These are phyloP conservation scores for Glyphotaelius pellucidus DNA, from an alignment of 2,888 invertebrate genomes.

Conservation along the genomic window DNA sequence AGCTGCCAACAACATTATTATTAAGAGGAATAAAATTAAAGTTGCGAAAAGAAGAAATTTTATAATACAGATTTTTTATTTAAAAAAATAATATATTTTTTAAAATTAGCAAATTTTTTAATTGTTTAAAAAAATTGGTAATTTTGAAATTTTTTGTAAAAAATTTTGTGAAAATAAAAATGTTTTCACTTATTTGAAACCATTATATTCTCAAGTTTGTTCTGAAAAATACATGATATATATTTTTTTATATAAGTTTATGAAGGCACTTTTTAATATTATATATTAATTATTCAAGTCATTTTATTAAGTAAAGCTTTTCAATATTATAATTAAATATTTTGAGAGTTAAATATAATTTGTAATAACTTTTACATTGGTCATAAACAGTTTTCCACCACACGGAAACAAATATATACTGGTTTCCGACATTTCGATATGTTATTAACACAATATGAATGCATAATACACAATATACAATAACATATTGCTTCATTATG, in stretches of 20 bases:
- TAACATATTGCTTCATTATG: background rate
- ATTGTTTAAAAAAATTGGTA: background rate
- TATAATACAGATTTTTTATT: background rate
- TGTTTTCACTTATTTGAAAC: conserved; percentile 2
- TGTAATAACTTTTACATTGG: background rate
- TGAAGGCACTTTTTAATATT: background rate
- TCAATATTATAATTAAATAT: background rate
- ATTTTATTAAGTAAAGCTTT: background rate
- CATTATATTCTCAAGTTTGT: background rate
- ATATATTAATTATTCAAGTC: background rate
- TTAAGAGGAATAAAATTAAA: background rate
- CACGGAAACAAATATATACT: background rate
- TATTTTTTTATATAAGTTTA: background rate
- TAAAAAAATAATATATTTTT: background rate
- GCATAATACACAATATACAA: background rate
- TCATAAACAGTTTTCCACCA: background rate
- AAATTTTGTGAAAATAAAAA: background rate
- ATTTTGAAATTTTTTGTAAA: background rate
- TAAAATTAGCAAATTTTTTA: background rate
- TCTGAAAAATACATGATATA: background rate
- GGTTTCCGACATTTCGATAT: background rate
- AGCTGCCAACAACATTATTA: background rate
- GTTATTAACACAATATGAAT: background rate
- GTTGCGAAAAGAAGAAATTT: background rate
- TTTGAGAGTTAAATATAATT: background rate